Conservation (phyloP, 2,113 vertebrate species). For the Cromileptes altivelis region DNA sequence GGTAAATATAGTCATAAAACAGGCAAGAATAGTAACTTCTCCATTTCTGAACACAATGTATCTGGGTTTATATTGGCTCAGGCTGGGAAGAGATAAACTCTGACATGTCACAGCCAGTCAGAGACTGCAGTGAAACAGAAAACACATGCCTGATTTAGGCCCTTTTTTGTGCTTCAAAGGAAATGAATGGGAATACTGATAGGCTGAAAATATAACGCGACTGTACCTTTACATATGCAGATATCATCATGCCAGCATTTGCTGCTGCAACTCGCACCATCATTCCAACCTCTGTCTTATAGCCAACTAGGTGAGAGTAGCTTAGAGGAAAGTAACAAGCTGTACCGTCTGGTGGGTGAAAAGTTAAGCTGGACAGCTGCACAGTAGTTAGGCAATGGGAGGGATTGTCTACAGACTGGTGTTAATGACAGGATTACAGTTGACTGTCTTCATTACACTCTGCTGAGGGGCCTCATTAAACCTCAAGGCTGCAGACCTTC, state of each 20-base stretch:
- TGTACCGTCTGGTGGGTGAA: not conserved
- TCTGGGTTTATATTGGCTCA: too few relatives aligned
- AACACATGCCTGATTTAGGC: not conserved
- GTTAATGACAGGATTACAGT: constrained; percentile 47
- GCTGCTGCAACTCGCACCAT: too few relatives aligned
- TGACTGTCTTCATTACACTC: constrained; percentile 20
- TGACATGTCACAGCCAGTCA: too few relatives aligned
- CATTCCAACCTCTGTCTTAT: not conserved
- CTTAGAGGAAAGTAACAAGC: not conserved
- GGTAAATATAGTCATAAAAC: not conserved
- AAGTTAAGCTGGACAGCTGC: not conserved
- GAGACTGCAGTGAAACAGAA: too few relatives aligned
- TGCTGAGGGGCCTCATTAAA: constrained; percentile 39
- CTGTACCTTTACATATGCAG: not conserved
- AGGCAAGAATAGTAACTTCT: too few relatives aligned
- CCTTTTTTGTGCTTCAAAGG: not conserved
- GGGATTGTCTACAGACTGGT: not conserved
- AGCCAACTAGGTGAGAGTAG: too few relatives aligned
- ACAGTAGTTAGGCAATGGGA: not conserved
- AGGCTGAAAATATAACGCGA: not conserved
- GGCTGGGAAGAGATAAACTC: not conserved
- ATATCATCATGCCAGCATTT: not conserved
- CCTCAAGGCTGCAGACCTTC: constrained; percentile 26
- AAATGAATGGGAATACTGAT: not conserved
- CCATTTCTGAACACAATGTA: too few relatives aligned